A percentile compares a stretch with the other conserved stretches of the same genome.
These are phyloP conservation scores for Monochamus saltuarius DNA, from an alignment of 1,140 invertebrate species.

Conservation along the genomic window DNA sequence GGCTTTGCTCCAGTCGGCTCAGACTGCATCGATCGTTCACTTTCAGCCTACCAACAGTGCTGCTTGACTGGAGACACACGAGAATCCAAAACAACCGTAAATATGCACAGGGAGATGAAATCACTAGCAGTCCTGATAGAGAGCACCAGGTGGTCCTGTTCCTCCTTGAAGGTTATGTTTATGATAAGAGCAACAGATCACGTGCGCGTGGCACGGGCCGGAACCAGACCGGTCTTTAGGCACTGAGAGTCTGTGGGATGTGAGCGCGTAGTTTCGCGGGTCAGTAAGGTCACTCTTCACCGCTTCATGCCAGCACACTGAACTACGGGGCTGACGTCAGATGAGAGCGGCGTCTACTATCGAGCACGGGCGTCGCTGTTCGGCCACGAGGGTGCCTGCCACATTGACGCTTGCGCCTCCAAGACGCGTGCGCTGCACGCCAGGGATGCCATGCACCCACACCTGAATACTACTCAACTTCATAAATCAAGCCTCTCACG, in stretches of 20 bases:
- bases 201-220: conserved; percentile 9
- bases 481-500: conserved; percentile 25
- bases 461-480: conserved; percentile 34
- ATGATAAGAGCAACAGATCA: conserved; percentile 22
- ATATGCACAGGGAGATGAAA: conserved; percentile 3
- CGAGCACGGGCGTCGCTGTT: conserved; percentile 43
- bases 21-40: conserved; percentile 48
- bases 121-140: conserved; percentile 11
- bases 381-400: conserved; percentile 45
- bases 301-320: conserved; percentile 47
- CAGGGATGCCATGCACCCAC: conserved; percentile 34
- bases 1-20: conserved; percentile 34
- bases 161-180: conserved; percentile 22
- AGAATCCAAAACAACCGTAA: conserved; percentile 20
- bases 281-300: conserved; percentile 41
- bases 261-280: background rate
- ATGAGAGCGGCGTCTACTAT: conserved; percentile 48
- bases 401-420: conserved; percentile 39
- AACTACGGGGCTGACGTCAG: conserved; percentile 27
- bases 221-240: background rate
- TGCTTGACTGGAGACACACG: conserved; percentile 18
- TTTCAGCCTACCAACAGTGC: conserved; percentile 31
- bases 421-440: conserved; percentile 36
- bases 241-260: background rate
- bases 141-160: conserved; percentile 15